A percentile compares a stretch with the other conserved stretches of the same genome.
phyloP scores from a whole-genome alignment of 2,797 vertebrate species.

The Macrochelys suwanniensis region DNA sequence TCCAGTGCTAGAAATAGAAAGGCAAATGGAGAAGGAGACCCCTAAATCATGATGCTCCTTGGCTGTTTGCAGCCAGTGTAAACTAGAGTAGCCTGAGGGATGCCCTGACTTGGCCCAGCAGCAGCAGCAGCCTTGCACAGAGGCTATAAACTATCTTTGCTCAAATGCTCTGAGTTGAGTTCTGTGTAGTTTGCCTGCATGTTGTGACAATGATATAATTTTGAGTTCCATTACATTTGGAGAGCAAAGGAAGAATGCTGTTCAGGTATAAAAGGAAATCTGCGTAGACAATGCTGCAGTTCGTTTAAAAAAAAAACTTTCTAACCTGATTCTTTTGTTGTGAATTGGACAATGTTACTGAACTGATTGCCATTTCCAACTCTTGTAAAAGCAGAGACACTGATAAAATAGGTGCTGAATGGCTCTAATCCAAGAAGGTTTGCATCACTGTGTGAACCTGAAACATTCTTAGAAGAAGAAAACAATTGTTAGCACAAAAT shows the following conservation, averaged over 20 bases:
- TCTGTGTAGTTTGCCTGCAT: not conserved
- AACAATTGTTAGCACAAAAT: slow-evolving; percentile 33
- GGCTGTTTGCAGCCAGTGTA: not conserved
- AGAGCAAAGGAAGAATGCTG: slow-evolving; percentile 3
- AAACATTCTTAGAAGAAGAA: slow-evolving; percentile 88
- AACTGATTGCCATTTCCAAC: slow-evolving; percentile 95
- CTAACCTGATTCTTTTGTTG: slow-evolving; percentile 94
- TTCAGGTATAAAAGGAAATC: not conserved
- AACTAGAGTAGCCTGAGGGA: not conserved
- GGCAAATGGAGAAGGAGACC: not conserved
- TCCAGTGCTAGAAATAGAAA: not conserved
- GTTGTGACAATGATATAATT: not conserved
- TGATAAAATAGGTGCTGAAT: slow-evolving; percentile 90
- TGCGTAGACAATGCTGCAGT: not conserved
- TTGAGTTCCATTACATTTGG: not conserved
- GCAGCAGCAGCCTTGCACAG: not conserved
- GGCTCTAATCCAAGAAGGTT: slow-evolving; percentile 89
- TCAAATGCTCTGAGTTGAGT: not conserved
- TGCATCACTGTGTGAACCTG: slow-evolving; percentile 85
- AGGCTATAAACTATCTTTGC: not conserved
- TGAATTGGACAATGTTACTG: slow-evolving; percentile 91
- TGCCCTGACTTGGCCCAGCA: not conserved
- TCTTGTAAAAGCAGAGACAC: slow-evolving; percentile 91
- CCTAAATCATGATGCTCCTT: not conserved
- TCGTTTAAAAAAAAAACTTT: slow-evolving; percentile 35